Conservation (phyloP, 1,140 invertebrate genomes). For the Papilio helenus region DNA sequence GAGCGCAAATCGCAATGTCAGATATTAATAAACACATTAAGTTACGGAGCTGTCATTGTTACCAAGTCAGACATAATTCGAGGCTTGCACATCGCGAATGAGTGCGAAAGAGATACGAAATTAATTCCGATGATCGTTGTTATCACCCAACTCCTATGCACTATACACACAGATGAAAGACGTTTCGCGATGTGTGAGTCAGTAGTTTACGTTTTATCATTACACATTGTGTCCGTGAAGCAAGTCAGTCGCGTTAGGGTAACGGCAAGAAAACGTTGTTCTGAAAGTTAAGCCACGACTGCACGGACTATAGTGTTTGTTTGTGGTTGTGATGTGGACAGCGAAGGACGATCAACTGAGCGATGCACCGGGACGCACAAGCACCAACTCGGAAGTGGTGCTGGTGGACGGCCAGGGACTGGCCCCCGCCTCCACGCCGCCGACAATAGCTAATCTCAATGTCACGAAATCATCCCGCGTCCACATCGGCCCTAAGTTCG, state of each 20-base stretch:
- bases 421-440: conserved; percentile 46
- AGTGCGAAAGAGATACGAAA: conserved; percentile 22
- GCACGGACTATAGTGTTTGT: conserved; percentile 38
- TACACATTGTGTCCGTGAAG: conserved; percentile 21
- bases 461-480: conserved; percentile 63
- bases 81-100: background rate
- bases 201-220: conserved; percentile 29
- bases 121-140: background rate
- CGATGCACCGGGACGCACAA: conserved; percentile 42
- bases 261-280: conserved; percentile 50
- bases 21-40: background rate
- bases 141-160: background rate
- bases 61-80: background rate
- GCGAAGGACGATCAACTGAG: conserved; percentile 44
- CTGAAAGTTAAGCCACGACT: conserved; percentile 31
- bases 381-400: conserved; percentile 54
- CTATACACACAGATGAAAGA: conserved; percentile 23
- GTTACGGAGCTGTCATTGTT: background rate
- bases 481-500: conserved; percentile 71
- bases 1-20: background rate
- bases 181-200: conserved; percentile 28
- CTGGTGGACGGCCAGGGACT: conserved; percentile 54
- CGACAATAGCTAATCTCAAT: conserved; percentile 57
- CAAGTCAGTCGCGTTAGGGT: conserved; percentile 53
- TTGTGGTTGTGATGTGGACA: conserved; percentile 55